These are phyloP conservation scores for Hippocampus barbouri DNA, from an alignment of 2,113 vertebrate species.

Conservation along the genomic window DNA sequence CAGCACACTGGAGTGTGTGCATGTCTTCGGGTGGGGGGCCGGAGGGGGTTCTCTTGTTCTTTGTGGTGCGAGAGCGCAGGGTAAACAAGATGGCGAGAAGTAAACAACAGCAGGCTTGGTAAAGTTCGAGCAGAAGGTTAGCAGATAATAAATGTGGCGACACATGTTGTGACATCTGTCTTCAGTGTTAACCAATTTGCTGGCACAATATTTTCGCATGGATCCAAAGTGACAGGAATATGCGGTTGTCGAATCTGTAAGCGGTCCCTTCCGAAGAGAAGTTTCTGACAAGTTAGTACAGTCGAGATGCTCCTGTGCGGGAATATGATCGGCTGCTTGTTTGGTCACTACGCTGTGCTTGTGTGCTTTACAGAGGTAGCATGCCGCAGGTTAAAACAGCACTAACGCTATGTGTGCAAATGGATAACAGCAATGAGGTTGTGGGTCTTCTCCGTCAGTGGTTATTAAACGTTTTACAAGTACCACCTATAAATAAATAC, in stretches of 20 bases:
- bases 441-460: neutral
- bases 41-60: constrained; percentile 13
- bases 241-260: constrained; percentile 25
- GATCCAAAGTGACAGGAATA: constrained; percentile 68
- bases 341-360: neutral
- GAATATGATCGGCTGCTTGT: too few species aligned
- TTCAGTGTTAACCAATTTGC: constrained; percentile 79
- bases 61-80: constrained; percentile 55
- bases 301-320: neutral
- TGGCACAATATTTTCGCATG: constrained; percentile 72
- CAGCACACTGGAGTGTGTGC: neutral
- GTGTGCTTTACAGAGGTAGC: neutral
- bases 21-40: neutral
- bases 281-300: constrained; percentile 53
- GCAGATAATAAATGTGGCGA: constrained; percentile 67
- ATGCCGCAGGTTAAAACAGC: neutral
- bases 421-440: neutral
- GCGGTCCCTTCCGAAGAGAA: constrained; percentile 21
- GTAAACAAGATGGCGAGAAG: constrained; percentile 71
- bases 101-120: constrained; percentile 77
- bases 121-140: constrained; percentile 69
- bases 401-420: neutral
- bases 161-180: constrained; percentile 81
- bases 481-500: neutral
- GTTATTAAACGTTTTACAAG: neutral